Evolutionary conservation across 2,888 invertebrate species (phyloP).

Genomic region (Bombylius discolor): DNA sequence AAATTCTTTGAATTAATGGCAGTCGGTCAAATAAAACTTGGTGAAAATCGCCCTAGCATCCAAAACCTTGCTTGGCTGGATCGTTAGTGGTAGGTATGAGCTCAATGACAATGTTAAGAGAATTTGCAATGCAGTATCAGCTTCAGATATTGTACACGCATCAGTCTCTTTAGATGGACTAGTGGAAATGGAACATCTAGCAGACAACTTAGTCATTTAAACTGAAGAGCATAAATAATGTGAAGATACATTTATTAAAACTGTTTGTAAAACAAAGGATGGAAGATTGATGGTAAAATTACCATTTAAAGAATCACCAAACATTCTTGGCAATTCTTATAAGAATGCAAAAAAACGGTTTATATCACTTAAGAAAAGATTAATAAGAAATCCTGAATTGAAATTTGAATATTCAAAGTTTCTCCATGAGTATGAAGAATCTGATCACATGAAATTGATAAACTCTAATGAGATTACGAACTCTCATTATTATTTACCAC

Average conservation of each 20-base stretch:
- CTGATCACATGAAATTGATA: constrained; percentile 4
- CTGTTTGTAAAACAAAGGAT: not conserved
- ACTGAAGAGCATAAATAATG: not conserved
- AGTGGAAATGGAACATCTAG: not conserved
- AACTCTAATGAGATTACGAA: not conserved
- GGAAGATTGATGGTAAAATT: constrained; percentile 1
- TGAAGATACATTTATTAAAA: not conserved
- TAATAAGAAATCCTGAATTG: not conserved
- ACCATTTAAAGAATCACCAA: constrained; percentile 8
- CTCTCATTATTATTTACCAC: constrained; percentile 7
- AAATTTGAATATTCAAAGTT: constrained; percentile 3
- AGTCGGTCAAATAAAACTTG: too few relatives aligned
- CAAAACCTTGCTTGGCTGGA: too few relatives aligned
- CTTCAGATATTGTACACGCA: too few relatives aligned
- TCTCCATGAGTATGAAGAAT: constrained; percentile 1
- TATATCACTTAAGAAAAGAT: not conserved
- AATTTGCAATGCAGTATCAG: too few relatives aligned
- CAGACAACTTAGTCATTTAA: not conserved
- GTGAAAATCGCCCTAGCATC: too few relatives aligned
- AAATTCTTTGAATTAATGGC: too few relatives aligned
- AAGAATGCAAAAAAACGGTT: constrained; percentile 3
- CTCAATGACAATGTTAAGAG: too few relatives aligned
- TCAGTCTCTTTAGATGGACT: not conserved
- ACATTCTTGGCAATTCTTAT: constrained; percentile 8
- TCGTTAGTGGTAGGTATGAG: too few relatives aligned